Evolutionary conservation across 1,140 invertebrate species (phyloP).

Genomic region (Calliopsis andreniformis): DNA sequence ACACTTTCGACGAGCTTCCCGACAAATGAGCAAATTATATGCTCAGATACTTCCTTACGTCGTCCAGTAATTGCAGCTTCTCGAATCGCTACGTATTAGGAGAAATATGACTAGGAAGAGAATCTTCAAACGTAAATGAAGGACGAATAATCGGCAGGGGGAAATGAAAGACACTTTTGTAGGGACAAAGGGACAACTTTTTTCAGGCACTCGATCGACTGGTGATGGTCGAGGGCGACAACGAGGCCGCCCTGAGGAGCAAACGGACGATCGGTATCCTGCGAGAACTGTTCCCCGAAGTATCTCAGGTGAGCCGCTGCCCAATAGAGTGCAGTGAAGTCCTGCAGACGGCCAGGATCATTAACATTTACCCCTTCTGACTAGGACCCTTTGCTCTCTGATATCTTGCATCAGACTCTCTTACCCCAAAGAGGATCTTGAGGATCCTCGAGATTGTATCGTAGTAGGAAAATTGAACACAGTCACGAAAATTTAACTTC

Average conservation of each 20-base stretch:
- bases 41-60: constrained; percentile 25
- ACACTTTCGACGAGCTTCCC: constrained; percentile 20
- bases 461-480: too few relatives aligned
- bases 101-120: too few relatives aligned
- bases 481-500: not conserved
- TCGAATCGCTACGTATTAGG: too few relatives aligned
- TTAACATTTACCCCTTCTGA: not conserved
- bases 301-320: constrained; percentile 85
- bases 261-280: constrained; percentile 89
- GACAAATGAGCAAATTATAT: constrained; percentile 7
- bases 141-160: not conserved
- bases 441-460: constrained; percentile 9
- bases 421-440: not conserved
- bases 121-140: too few relatives aligned
- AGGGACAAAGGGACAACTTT: constrained; percentile 53
- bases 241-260: constrained; percentile 84
- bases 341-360: constrained; percentile 60
- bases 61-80: not conserved
- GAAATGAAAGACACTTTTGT: constrained; percentile 5
- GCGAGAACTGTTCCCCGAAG: constrained; percentile 87
- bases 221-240: constrained; percentile 80
- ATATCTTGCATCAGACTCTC: not conserved
- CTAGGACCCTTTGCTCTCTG: not conserved
- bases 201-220: constrained; percentile 82
- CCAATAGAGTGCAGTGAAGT: constrained; percentile 40